These are phyloP conservation scores for Tenrec ecaudatus DNA, from an alignment of 2,113 vertebrate species.

Conservation along the genomic window DNA sequence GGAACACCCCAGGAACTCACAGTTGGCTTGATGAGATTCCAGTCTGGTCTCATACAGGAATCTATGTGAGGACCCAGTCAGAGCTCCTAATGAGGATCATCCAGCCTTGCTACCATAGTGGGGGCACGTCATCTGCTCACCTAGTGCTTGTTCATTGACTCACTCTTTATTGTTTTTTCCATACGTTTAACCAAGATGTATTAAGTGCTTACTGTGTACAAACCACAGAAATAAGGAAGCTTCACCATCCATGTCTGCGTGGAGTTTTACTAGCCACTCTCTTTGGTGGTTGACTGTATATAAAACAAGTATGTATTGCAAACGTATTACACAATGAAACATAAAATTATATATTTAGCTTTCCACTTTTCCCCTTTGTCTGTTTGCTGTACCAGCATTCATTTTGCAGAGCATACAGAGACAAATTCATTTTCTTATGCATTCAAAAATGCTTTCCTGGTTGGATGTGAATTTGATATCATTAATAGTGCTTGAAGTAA, in stretches of 20 bases:
- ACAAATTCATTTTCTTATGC: background rate
- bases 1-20: background rate
- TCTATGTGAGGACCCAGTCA: background rate
- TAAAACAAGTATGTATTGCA: background rate
- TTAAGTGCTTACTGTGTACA: background rate
- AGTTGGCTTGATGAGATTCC: background rate
- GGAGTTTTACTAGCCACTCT: background rate
- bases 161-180: background rate
- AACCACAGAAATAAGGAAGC: background rate
- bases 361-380: background rate
- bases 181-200: background rate
- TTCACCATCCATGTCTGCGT: background rate
- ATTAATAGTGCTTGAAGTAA: background rate
- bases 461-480: background rate
- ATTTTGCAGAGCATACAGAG: background rate
- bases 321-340: slow-evolving; percentile 16
- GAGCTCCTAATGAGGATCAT: background rate
- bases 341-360: background rate
- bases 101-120: too few relatives aligned
- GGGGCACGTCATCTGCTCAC: accelerated
- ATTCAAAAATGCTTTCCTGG: background rate
- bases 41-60: background rate
- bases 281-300: background rate
- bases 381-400: background rate
- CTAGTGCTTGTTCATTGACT: background rate